phyloP scores from a whole-genome alignment of 2,113 vertebrate species.

The Australoheros scitulus region DNA sequence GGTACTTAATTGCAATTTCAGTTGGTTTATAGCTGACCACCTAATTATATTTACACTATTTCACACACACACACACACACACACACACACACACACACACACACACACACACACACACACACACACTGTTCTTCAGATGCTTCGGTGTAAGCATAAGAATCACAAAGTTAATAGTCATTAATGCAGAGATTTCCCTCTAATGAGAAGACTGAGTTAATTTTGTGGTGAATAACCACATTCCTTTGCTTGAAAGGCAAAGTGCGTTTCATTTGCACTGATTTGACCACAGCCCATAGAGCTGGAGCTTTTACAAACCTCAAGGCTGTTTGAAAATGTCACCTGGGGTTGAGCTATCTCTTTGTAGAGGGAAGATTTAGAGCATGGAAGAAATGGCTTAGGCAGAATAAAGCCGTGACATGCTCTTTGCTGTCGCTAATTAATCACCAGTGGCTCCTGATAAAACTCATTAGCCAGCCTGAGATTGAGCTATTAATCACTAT shows the following conservation, averaged over 20 bases:
- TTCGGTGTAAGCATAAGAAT: background rate
- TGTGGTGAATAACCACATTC: background rate
- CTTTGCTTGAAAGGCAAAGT: background rate
- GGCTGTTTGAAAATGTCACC: slow-evolving; percentile 49
- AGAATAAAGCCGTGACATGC: slow-evolving; percentile 65
- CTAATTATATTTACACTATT: no score
- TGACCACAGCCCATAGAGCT: slow-evolving; percentile 21
- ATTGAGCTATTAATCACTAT: slow-evolving; percentile 75
- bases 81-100: no score
- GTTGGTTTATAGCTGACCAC: no score
- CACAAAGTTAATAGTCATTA: background rate
- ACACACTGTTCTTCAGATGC: background rate
- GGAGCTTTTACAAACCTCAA: slow-evolving; percentile 18
- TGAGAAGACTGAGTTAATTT: background rate
- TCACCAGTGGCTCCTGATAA: slow-evolving; percentile 76
- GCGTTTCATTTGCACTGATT: slow-evolving; percentile 9
- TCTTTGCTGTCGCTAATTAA: slow-evolving; percentile 75
- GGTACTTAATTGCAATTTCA: background rate
- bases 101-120: no score
- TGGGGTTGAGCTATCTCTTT: slow-evolving; percentile 48
- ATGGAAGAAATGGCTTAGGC: slow-evolving; percentile 53
- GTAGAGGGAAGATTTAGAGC: slow-evolving; percentile 27
- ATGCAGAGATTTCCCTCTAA: background rate
- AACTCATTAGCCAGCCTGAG: slow-evolving; percentile 72
- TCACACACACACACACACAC: no score